Percentiles rank a stretch among this genome's conserved stretches.
phyloP scores from a whole-genome alignment of 2,797 vertebrate genomes.

The Acropternis orthonyx region DNA sequence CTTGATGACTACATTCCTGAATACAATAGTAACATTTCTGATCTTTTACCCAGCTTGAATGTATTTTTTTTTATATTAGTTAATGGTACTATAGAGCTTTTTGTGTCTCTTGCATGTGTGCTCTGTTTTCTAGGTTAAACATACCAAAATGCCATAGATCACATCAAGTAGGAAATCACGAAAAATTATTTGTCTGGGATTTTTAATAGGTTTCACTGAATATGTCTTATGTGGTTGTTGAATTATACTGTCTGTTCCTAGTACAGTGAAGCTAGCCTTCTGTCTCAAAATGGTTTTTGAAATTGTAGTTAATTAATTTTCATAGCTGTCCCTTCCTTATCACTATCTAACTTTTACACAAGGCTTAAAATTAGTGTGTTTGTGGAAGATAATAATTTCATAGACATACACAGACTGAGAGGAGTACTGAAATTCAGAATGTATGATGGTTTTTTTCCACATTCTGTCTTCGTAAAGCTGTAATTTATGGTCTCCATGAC shows the following conservation, averaged over 20 bases:
- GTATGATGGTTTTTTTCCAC: neutral
- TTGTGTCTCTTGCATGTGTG: neutral
- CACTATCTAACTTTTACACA: neutral
- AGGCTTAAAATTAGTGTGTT: neutral
- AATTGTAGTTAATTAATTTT: slow-evolving; percentile 1
- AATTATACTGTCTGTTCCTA: neutral
- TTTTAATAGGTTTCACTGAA: neutral
- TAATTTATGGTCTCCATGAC: neutral
- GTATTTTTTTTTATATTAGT: neutral
- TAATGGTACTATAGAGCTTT: neutral
- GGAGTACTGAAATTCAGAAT: neutral
- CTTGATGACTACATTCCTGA: neutral
- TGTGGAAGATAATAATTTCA: neutral
- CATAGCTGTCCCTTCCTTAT: neutral
- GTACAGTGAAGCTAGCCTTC: neutral
- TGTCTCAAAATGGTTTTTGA: neutral
- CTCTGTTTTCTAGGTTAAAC: neutral
- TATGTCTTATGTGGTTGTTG: neutral
- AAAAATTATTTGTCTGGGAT: neutral
- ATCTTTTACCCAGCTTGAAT: neutral
- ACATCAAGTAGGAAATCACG: neutral
- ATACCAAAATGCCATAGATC: neutral
- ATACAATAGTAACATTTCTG: neutral
- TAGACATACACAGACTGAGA: neutral
- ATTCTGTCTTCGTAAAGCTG: neutral